A percentile compares a stretch with the other conserved stretches of the same genome.
Evolutionary conservation across 2,888 invertebrate genomes (phyloP).

Genomic region (Chelonus formosanus): DNA sequence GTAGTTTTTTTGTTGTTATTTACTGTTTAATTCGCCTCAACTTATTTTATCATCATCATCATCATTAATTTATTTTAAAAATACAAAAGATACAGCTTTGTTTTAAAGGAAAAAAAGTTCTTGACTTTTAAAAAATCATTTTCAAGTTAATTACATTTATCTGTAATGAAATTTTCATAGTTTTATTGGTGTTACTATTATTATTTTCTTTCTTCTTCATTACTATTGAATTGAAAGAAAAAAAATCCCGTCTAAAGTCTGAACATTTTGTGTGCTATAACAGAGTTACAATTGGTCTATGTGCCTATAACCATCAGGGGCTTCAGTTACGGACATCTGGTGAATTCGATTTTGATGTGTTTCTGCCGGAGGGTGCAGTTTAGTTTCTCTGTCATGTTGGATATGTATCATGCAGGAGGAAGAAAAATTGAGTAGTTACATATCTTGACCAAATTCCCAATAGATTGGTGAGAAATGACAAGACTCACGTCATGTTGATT

Average conservation of each 20-base stretch:
- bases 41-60: slow-evolving; percentile 3
- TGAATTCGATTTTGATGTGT: slow-evolving; percentile 65
- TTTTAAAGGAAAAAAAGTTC: no score
- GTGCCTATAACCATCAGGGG: slow-evolving; percentile 8
- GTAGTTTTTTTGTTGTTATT: slow-evolving; percentile 43
- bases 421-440: no score
- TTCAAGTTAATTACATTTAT: neutral
- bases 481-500: no score
- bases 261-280: slow-evolving; percentile 44
- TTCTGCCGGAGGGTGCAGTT: slow-evolving; percentile 53
- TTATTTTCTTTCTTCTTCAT: slow-evolving; percentile 12
- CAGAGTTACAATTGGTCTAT: slow-evolving; percentile 48
- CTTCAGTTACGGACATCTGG: slow-evolving; percentile 61
- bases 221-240: slow-evolving; percentile 4
- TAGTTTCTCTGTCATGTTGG: slow-evolving; percentile 21
- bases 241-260: neutral
- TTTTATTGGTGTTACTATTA: no score
- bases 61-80: neutral
- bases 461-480: no score
- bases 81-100: neutral
- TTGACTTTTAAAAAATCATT: no score
- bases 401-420: slow-evolving; percentile 6
- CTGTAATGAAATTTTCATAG: neutral
- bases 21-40: slow-evolving; percentile 10
- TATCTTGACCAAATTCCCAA: no score